These are phyloP conservation scores for Aplidium turbinatum DNA, from an alignment of 23 tunicate species.

Conservation along the genomic window DNA sequence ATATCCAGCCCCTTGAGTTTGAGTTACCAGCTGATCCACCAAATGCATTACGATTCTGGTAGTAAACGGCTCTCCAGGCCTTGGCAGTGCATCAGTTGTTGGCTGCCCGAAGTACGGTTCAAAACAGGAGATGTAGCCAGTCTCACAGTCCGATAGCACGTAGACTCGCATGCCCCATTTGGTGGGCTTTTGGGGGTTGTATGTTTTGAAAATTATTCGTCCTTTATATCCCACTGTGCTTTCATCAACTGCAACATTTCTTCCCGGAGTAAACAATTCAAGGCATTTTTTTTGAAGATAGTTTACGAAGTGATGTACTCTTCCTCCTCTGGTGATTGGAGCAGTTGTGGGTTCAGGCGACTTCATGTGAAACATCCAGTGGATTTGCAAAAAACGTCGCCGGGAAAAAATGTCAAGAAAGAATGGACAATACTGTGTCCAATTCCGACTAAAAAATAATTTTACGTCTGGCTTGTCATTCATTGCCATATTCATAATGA, in stretches of 20 bases:
- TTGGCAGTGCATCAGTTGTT: background rate
- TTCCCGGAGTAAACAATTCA: conserved; percentile 3
- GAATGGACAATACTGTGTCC: background rate
- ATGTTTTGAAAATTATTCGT: conserved; percentile 17
- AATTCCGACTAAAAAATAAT: conserved; percentile 1
- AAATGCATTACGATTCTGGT: conserved; percentile 26
- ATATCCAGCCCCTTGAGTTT: conserved; percentile 5
- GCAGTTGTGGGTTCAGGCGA: conserved; percentile 20
- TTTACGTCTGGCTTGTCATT: conserved; percentile 11
- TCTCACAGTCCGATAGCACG: conserved; percentile 13
- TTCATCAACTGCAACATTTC: conserved; percentile 26
- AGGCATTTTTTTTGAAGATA: conserved; percentile 23
- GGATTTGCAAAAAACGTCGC: conserved; percentile 13
- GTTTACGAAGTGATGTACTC: conserved; percentile 1
- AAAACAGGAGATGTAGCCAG: conserved; percentile 19
- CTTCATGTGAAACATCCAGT: conserved; percentile 14
- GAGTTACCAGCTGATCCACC: conserved; percentile 1
- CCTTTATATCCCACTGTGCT: conserved; percentile 27
- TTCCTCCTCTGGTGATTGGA: conserved; percentile 9
- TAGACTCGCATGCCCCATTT: conserved; percentile 28
- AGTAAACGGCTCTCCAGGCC: conserved; percentile 1
- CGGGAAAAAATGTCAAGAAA: conserved; percentile 8
- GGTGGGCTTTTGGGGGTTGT: conserved; percentile 32
- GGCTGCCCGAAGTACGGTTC: conserved; percentile 8
- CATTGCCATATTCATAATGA: background rate